phyloP scores from a whole-genome alignment of 1,140 invertebrate species.

The Babylonia areolata region DNA sequence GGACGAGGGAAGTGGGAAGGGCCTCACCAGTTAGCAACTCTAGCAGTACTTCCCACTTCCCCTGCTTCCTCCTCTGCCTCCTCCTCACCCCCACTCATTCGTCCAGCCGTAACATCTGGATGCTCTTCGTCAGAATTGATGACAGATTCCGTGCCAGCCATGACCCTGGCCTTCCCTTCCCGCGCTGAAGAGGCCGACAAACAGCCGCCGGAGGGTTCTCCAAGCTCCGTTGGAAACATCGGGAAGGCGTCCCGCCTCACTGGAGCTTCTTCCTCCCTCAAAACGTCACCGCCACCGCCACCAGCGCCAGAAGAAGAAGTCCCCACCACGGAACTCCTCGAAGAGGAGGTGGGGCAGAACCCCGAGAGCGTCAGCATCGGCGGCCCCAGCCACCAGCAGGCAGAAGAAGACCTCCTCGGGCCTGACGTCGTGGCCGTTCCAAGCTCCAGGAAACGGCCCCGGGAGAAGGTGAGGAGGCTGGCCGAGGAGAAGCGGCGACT shows the following conservation, averaged over 20 bases:
- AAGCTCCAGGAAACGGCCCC: neutral
- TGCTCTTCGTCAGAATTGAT: too few relatives aligned
- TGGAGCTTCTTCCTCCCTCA: neutral
- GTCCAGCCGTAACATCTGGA: neutral
- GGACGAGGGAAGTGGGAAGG: neutral
- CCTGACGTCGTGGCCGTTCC: neutral
- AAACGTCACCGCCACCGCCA: neutral
- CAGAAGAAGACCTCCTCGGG: neutral
- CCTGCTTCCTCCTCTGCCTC: too few relatives aligned
- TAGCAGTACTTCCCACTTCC: neutral
- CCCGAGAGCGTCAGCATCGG: too few relatives aligned
- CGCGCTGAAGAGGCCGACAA: neutral
- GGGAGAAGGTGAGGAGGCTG: conserved; percentile 1
- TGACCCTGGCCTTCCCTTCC: too few relatives aligned
- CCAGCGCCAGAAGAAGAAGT: too few relatives aligned
- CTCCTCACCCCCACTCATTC: neutral
- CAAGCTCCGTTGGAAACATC: too few relatives aligned
- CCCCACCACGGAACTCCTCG: too few relatives aligned
- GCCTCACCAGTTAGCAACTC: neutral
- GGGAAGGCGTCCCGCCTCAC: too few relatives aligned
- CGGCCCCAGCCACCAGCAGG: neutral
- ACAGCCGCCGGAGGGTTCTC: neutral
- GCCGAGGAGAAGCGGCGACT: conserved; percentile 24
- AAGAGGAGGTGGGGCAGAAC: neutral
- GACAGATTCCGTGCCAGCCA: neutral